These are phyloP conservation scores for Plecotus auritus DNA, from an alignment of 2,113 vertebrate species.

Conservation along the genomic window DNA sequence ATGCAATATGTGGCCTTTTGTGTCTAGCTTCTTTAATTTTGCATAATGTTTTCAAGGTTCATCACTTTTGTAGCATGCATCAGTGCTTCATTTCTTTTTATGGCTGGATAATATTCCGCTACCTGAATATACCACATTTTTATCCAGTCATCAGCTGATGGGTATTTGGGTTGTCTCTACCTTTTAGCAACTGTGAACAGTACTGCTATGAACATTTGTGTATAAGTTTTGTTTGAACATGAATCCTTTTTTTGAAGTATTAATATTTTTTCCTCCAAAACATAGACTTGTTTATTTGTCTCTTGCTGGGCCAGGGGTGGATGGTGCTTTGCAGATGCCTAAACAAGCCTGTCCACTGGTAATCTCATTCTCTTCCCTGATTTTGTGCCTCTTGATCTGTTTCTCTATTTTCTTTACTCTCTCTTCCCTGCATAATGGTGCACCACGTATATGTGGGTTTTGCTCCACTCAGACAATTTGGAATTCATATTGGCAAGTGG, in stretches of 20 bases:
- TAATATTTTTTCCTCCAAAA: constrained; percentile 20
- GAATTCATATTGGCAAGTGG: constrained; percentile 45
- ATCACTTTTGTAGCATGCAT: background rate
- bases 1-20: background rate
- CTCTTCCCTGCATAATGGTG: background rate
- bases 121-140: background rate
- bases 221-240: constrained; percentile 10
- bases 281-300: background rate
- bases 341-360: background rate
- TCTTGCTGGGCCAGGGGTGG: background rate
- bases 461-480: background rate
- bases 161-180: background rate
- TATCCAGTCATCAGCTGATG: background rate
- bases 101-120: background rate
- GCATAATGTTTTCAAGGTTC: background rate
- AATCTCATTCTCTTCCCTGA: background rate
- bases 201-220: background rate
- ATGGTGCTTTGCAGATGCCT: background rate
- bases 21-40: background rate
- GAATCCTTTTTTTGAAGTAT: background rate
- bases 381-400: background rate
- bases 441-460: background rate
- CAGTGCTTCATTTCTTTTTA: background rate
- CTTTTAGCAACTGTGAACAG: background rate
- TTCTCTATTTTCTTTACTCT: background rate